These are phyloP conservation scores for Galbula dea DNA, from an alignment of 2,113 vertebrate species.

Conservation along the genomic window DNA sequence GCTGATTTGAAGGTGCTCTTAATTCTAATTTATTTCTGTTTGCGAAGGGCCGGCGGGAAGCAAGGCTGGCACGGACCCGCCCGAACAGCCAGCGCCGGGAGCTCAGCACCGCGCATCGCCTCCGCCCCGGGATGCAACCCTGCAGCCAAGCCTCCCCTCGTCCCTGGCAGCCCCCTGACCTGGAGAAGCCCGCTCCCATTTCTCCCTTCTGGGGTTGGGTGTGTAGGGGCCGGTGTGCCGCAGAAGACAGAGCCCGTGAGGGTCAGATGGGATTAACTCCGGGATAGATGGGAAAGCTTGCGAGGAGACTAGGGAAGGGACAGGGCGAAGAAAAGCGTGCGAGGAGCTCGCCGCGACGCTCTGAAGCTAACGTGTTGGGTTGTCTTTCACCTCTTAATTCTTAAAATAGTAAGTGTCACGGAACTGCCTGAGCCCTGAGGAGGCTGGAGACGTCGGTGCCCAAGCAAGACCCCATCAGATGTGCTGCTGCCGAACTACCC, in stretches of 20 bases:
- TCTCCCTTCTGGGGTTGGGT: background rate
- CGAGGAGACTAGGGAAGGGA: background rate
- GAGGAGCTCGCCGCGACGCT: background rate
- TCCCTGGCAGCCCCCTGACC: background rate
- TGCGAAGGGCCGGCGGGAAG: background rate
- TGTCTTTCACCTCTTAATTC: background rate
- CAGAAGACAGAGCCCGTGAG: background rate
- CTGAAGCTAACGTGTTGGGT: background rate
- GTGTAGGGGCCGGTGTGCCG: background rate
- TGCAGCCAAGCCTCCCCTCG: background rate
- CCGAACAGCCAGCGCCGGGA: background rate
- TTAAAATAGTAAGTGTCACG: background rate
- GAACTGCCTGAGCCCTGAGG: background rate
- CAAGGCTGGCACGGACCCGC: background rate
- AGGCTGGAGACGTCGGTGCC: background rate
- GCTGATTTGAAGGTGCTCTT: constrained; percentile 26
- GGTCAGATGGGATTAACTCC: background rate
- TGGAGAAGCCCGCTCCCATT: too few relatives aligned
- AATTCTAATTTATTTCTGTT: constrained; percentile 26
- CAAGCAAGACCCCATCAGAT: background rate
- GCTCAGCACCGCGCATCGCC: background rate
- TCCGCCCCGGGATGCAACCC: background rate
- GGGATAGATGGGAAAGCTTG: background rate
- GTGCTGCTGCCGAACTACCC: background rate
- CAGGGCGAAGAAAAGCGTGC: background rate